Percentiles rank a stretch among this genome's conserved stretches.
These are phyloP conservation scores for Thalassarche chlororhynchos DNA, from an alignment of 2,113 vertebrate genomes.

Conservation along the genomic window DNA sequence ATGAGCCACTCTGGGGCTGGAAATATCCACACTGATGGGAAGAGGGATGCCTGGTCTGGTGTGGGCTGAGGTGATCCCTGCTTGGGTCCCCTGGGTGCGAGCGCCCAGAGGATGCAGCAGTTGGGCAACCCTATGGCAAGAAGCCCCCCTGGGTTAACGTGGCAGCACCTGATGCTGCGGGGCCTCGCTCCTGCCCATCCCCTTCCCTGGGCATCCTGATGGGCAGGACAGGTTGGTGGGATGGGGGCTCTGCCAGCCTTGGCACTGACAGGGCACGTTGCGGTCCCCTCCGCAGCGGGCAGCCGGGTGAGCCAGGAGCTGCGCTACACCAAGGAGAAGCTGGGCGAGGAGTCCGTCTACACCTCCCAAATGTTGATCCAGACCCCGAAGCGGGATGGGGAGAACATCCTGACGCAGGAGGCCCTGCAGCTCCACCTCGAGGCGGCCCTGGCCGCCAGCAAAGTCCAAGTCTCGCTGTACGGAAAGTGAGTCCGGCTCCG, in stretches of 20 bases:
- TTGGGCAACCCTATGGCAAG: background rate
- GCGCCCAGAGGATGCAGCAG: background rate
- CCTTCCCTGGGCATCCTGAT: background rate
- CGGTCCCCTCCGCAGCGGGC: conserved; percentile 77
- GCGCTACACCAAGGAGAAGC: conserved; percentile 95
- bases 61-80: background rate
- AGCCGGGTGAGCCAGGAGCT: conserved; percentile 96
- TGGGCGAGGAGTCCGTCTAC: conserved; percentile 94
- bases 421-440: conserved; percentile 93
- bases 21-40: accelerated
- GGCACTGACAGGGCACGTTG: background rate
- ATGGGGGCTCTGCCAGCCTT: background rate
- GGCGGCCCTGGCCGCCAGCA: conserved; percentile 92
- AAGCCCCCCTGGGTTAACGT: accelerated
- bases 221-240: background rate
- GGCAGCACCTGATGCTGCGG: accelerated
- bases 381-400: conserved; percentile 89
- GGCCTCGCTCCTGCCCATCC: background rate
- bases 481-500: conserved; percentile 89
- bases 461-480: conserved; percentile 95
- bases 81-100: background rate
- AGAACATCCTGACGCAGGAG: conserved; percentile 90
- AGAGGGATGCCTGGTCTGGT: background rate
- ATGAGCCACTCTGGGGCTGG: background rate
- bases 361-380: conserved; percentile 97